Evolutionary conservation across 2,113 vertebrate species (phyloP), one percentile per base, ranked within the genome.

Genomic region (Elephas maximus): DNA sequence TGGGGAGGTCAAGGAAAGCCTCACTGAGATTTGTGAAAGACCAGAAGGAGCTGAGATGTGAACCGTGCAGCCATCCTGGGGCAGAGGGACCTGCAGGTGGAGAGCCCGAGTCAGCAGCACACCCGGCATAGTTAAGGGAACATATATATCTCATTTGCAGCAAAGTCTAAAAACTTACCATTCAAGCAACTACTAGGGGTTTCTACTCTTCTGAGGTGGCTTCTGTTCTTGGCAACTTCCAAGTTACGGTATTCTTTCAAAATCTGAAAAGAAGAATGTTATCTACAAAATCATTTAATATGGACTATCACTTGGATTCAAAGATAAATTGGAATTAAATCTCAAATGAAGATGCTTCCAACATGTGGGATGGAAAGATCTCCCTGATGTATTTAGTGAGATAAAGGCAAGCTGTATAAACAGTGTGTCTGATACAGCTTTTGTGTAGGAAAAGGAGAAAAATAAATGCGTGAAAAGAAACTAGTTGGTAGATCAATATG

Each of bases 71-170:
- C 45, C 26, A 0, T 14, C 24, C 18, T 37, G 83, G 15, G 24
- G 92, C 10, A 51, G 30, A 41, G 23, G 28, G 62, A 28, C 24
- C 80, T 2, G 12, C 17, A 28, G 71, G 53, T 18, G 1, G 6
- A 17, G 77, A 28, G 12, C 57, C 10, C 0, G 0, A 8, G 33
- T 26, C 26, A 24, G 79, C 51, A 5, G 45, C 1, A 0, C 3
- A 1, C 23, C 0, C 33, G 33, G 44, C 5, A 0, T 3, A 4
- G 21, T 12, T 24, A 30, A 41, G 60, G 60, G n/a, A 8, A 10
- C 28, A 0, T 7, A 1, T 17, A 0, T 5, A 4, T 26, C 37
- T 48, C 23, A 1, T 37, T 15, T 12, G 53, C 8, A 28, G 45
- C 44, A 76, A 44, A 92, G 76, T 41, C 81, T 18, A 1, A 44